Base-by-base conservation (phyloP, 2,113 vertebrate species). In the Menura novaehollandiae region DNA sequence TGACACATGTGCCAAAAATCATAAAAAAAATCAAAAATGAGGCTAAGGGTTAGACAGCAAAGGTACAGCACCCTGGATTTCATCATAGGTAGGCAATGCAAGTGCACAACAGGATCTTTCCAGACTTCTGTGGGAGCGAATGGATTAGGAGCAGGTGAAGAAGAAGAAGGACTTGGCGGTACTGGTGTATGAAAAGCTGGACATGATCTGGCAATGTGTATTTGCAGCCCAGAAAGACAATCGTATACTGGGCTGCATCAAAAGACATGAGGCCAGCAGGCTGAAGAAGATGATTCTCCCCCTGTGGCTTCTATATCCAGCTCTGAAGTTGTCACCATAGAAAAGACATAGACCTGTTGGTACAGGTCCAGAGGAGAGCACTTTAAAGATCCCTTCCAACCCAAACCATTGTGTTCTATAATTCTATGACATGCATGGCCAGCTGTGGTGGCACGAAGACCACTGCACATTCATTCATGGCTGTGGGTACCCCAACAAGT, bases 101-200 rank as follows among this genome's bases (percentile, higher is more conserved):
- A 71, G n/a, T 8, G 14, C 33, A 12, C 3, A 55, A 2, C 7
- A 55, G 19, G 27, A 28, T 46, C 26, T 30, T 76, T 24, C 17
- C 0, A 2, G 5, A 9, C 47, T 66, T 32, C 21, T 20, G 16
- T 62, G 24, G 17, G 22, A 32, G 15, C 12, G 33, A 53, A 26
- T 12, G 35, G 39, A 2, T 44, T 49, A 44, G 37, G 14, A 78
- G 16, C 49, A 55, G 22, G 6, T 5, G 4, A 22, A 80, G 15
- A 63, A 27, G 4, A 22, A 80, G 15, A 63, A 27, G 15, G 23
- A 16, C 6, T 39, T 51, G 12, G 14, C 0, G 0, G 3, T 35
- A 8, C 6, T 18, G 15, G 14, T 27, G 19, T 19, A 16, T 14
- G 33, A 63, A 78, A 74, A 83, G 4, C 0, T 1, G 11, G 14